These are phyloP conservation scores for Macrocentrus cingulum DNA, from an alignment of 1,140 invertebrate species.

Conservation along the genomic window DNA sequence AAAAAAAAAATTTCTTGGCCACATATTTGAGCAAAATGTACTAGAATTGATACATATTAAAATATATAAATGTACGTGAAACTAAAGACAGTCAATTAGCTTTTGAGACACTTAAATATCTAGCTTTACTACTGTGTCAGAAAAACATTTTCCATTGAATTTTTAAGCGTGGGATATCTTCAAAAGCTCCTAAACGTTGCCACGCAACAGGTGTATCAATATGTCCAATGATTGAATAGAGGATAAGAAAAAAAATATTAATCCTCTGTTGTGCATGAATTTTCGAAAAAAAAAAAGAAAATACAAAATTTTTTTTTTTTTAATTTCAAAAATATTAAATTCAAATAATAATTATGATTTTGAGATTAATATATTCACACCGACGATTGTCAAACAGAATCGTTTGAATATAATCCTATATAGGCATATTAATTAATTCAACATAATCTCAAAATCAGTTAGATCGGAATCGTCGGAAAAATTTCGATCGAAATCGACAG, in stretches of 20 bases:
- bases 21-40: constrained; percentile 90
- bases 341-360: no score
- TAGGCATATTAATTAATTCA: constrained; percentile 21
- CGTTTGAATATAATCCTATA: no score
- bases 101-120: constrained; percentile 93
- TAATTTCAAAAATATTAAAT: no score
- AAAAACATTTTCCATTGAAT: constrained; percentile 97
- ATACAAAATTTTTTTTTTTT: no score
- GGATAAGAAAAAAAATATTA: no score
- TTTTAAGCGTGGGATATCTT: constrained; percentile 82
- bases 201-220: constrained; percentile 93
- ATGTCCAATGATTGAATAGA: no score
- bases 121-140: constrained; percentile 90
- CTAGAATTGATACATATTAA: constrained; percentile 85
- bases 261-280: no score
- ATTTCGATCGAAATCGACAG: constrained; percentile 40
- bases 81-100: constrained; percentile 87
- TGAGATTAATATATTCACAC: no score
- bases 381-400: no score
- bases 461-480: constrained; percentile 43
- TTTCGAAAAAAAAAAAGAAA: no score
- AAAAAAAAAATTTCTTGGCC: constrained; percentile 88
- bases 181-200: constrained; percentile 85
- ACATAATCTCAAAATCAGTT: constrained; percentile 42
- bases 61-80: constrained; percentile 87